A percentile compares a stretch with the other conserved stretches of the same genome.
Evolutionary conservation across 2,797 vertebrate species (phyloP).

Genomic region (Okamejei kenojei): DNA sequence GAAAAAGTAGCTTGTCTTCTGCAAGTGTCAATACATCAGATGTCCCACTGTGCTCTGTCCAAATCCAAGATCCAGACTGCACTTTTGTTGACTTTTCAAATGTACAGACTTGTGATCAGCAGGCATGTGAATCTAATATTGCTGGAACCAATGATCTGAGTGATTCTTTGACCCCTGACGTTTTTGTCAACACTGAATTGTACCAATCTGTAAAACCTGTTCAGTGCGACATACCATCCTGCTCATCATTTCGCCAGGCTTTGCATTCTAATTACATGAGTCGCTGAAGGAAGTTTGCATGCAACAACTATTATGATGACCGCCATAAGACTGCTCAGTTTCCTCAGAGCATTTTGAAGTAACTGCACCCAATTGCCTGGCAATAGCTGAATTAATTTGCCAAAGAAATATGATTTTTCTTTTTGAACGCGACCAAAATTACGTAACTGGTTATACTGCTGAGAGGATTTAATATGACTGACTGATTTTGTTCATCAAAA

Average conservation of each 20-base stretch:
- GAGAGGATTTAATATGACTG: background rate
- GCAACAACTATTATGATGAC: background rate
- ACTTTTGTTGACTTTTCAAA: background rate
- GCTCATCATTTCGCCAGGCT: background rate
- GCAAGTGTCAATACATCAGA: background rate
- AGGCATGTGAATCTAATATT: background rate
- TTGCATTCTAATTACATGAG: background rate
- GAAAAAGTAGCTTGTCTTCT: background rate
- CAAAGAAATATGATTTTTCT: too few relatives aligned
- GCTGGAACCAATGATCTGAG: background rate
- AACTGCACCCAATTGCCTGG: background rate
- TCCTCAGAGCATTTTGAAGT: background rate
- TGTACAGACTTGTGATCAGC: background rate
- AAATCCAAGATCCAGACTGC: background rate
- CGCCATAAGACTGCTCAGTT: background rate
- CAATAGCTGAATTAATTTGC: too few relatives aligned
- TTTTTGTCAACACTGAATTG: background rate
- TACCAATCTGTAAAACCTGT: background rate
- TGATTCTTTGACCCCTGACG: background rate
- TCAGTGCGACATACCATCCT: background rate
- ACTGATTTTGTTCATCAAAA: background rate
- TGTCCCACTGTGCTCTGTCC: conserved; percentile 23
- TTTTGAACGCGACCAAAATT: background rate
- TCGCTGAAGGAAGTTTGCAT: background rate
- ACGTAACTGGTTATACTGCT: background rate